Conservation (phyloP, 2,888 invertebrate genomes). For the Junonia oenone region DNA sequence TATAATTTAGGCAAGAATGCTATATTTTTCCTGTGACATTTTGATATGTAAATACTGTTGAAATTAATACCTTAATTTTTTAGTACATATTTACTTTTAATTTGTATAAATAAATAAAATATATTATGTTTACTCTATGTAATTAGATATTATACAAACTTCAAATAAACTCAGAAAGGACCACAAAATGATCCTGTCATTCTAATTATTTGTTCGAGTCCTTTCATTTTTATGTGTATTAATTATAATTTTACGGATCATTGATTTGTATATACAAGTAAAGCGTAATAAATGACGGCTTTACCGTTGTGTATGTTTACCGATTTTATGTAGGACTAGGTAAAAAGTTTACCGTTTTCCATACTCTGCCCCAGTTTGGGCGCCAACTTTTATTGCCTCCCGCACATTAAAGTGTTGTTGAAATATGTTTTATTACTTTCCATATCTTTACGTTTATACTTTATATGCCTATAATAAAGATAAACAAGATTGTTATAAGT, state of each 20-base stretch:
- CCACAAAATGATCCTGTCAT: no score
- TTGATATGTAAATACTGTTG: no score
- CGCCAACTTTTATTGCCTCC: constrained; percentile 37
- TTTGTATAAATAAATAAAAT: no score
- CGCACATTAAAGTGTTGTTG: neutral
- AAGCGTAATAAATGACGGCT: neutral
- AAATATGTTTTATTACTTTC: constrained; percentile 1
- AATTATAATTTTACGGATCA: neutral
- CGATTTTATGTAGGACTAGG: neutral
- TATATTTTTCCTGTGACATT: no score
- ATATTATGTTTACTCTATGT: no score
- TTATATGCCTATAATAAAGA: neutral
- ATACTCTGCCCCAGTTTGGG: constrained; percentile 41
- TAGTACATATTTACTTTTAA: no score
- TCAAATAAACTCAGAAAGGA: no score
- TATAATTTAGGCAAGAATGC: no score
- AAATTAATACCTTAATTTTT: no score
- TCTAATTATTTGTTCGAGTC: no score
- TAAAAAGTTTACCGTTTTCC: constrained; percentile 33
- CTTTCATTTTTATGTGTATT: neutral
- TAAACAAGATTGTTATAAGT: neutral
- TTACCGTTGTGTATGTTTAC: neutral
- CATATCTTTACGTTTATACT: neutral
- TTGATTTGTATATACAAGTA: neutral
- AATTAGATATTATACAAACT: no score